Conservation (phyloP, 2,888 invertebrate species). For the Beris chalybata region DNA sequence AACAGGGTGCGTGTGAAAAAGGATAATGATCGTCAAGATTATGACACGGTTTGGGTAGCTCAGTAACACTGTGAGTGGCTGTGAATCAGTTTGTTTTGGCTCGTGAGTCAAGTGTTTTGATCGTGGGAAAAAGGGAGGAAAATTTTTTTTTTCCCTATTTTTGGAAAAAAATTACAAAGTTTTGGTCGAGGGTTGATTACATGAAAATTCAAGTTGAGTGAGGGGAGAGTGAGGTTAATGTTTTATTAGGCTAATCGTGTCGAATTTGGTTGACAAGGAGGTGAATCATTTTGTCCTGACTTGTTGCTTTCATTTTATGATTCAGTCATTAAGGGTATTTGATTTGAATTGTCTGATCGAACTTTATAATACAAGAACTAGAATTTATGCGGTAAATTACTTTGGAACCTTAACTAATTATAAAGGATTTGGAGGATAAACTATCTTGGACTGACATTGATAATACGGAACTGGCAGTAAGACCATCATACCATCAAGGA, state of each 20-base stretch:
- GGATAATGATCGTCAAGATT: constrained; percentile 18
- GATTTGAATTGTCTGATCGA: no score
- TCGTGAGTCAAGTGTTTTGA: constrained; percentile 10
- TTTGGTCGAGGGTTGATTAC: no score
- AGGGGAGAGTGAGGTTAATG: neutral
- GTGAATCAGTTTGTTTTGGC: constrained; percentile 7
- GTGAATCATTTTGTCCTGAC: neutral
- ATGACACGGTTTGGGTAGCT: constrained; percentile 16
- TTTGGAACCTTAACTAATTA: no score
- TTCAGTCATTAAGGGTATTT: no score
- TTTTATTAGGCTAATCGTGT: constrained; percentile 5
- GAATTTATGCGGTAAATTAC: no score
- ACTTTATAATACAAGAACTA: no score
- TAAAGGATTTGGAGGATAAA: no score
- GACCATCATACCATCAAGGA: no score
- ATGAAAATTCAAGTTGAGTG: no score
- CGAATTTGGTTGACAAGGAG: neutral
- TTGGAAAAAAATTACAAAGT: neutral
- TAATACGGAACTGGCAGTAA: no score
- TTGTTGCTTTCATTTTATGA: neutral
- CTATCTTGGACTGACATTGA: no score
- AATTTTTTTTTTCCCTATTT: neutral
- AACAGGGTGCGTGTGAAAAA: constrained; percentile 21
- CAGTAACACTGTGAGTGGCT: neutral
- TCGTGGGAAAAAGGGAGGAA: constrained; percentile 6